Conservation (phyloP, 2,888 invertebrate species). For the Electrophaes corylata region DNA sequence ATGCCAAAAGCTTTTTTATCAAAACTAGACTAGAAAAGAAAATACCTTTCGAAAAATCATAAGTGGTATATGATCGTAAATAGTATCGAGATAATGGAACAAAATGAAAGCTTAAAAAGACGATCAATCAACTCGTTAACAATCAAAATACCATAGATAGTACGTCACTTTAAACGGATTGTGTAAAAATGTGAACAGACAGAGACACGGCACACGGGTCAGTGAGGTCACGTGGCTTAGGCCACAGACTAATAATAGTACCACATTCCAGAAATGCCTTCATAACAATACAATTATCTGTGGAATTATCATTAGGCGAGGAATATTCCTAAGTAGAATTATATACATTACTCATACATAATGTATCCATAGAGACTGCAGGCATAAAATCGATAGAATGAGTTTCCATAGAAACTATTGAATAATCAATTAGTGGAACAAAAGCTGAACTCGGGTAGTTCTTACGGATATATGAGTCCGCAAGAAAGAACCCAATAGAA, state of each 20-base stretch:
- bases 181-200: constrained; percentile 43
- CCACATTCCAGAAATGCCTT: constrained; percentile 39
- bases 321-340: constrained; percentile 34
- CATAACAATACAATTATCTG: constrained; percentile 40
- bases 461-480: background rate
- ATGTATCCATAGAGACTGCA: constrained; percentile 20
- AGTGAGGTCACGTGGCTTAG: constrained; percentile 37
- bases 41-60: background rate
- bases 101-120: constrained; percentile 14
- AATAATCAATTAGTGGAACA: background rate
- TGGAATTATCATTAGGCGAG: constrained; percentile 40
- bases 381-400: constrained; percentile 32
- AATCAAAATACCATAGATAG: constrained; percentile 33
- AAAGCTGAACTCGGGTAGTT: background rate
- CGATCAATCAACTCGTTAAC: constrained; percentile 23
- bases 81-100: background rate
- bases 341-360: constrained; percentile 1
- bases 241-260: constrained; percentile 21
- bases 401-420: constrained; percentile 29
- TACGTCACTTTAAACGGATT: constrained; percentile 33
- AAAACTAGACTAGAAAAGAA: background rate
- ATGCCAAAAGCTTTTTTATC: background rate
- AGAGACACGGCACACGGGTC: constrained; percentile 32
- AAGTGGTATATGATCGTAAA: background rate
- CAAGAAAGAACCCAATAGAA: background rate